Conservation (phyloP, 2,113 vertebrate species). For the Leucopsar rothschildi region DNA sequence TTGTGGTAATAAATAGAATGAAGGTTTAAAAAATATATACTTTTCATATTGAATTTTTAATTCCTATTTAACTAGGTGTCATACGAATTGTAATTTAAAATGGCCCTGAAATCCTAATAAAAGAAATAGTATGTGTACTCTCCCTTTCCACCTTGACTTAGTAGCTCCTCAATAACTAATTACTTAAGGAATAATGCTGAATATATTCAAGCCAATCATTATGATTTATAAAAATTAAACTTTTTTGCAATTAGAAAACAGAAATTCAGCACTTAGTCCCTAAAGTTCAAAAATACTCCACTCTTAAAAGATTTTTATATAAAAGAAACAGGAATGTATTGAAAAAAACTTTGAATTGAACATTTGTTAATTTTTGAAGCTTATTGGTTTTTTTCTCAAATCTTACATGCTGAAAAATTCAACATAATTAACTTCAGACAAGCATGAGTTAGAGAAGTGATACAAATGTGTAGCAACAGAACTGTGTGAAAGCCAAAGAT, state of each 20-base stretch:
- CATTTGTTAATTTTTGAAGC: neutral
- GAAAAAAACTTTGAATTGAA: neutral
- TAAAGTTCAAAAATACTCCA: neutral
- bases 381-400: neutral
- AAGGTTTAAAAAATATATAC: neutral
- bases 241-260: neutral
- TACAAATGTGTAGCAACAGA: neutral
- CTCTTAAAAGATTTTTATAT: neutral
- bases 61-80: neutral
- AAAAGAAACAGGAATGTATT: neutral
- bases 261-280: neutral
- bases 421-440: neutral
- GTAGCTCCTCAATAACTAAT: neutral
- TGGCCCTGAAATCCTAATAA: neutral
- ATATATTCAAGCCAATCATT: neutral
- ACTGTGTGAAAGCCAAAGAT: neutral
- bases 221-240: neutral
- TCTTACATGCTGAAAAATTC: neutral
- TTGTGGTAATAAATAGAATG: neutral
- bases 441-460: slow-evolving; percentile 4
- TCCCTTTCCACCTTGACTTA: neutral
- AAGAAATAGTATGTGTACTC: neutral
- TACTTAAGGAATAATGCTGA: neutral
- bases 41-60: neutral
- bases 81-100: neutral